Evolutionary conservation across 2,113 vertebrate species (phyloP), one percentile per base, ranked within the genome.

Genomic region (Pica pica): DNA sequence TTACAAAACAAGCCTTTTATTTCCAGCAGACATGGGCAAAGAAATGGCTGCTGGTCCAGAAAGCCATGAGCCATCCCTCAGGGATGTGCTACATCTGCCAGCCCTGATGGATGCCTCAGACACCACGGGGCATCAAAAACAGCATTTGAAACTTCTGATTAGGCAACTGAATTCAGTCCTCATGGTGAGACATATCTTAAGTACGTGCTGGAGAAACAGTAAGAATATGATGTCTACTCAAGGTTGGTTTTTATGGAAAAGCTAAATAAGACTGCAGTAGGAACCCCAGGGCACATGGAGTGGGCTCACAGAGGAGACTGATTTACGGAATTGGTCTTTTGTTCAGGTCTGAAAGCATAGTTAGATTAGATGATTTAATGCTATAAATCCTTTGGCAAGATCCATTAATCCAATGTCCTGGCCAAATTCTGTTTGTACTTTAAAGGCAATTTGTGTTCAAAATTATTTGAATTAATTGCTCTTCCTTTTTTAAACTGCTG

Each of bases 401-500:
- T 89, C 39, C 64, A 60, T 90, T 94, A 83, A 86, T 90, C 35
- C 26, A 1, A 23, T 17, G 37, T 92, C 79, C 63, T 71, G 56
- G 90, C 90, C 93, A 94, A 96, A 78, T 52, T 49, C 18, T 60
- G 52, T 59, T 94, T 60, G 55, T 41, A 67, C 35, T 80, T 93
- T 80, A 90, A 92, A 65, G 94, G 75, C 73, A 95, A 93, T 68
- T 93, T 90, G 55, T 90, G 55, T 70, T 90, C 79, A 94, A 70
- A 90, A 77, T 64, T 70, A 94, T 89, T 92, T 86, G 19, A 88
- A 96, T 88, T 96, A 90, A 94, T 83, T 95, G 71, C 80, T 93
- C 52, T 65, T 83, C 41, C 37, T 73, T 90, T 94, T 81, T 67
- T 56, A 70, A 86, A 83, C 49, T 75, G 50, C 26, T 90, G 42